Percentiles rank a stretch among this genome's conserved stretches.
phyloP scores from a whole-genome alignment of 2,888 invertebrate species.

The Callosobruchus maculatus region DNA sequence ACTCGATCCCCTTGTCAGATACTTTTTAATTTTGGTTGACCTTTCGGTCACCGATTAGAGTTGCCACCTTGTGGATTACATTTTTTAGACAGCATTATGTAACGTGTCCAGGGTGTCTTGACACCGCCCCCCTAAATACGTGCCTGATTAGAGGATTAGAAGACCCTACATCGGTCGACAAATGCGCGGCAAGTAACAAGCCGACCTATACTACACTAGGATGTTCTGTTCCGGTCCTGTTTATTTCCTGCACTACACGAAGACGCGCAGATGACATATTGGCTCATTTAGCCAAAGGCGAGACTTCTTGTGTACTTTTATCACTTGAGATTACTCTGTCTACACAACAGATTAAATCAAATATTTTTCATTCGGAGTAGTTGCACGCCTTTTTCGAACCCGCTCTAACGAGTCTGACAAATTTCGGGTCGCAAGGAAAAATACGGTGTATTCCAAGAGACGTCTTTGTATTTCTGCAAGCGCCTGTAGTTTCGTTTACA shows the following conservation, averaged over 20 bases:
- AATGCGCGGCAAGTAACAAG: too few relatives aligned
- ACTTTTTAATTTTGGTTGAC: too few relatives aligned
- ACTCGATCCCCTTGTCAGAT: too few relatives aligned
- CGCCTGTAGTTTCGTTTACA: neutral
- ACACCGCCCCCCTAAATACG: too few relatives aligned
- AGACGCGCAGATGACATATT: conserved; percentile 41
- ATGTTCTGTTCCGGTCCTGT: neutral
- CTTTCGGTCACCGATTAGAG: too few relatives aligned
- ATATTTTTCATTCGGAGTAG: conserved; percentile 45
- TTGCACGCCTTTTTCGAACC: neutral
- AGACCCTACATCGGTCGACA: too few relatives aligned
- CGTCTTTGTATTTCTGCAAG: neutral
- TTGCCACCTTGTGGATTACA: too few relatives aligned
- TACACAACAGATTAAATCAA: conserved; percentile 51
- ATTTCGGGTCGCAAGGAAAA: neutral
- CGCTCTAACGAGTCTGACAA: neutral
- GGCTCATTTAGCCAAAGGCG: conserved; percentile 45
- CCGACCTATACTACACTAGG: neutral
- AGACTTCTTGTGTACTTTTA: conserved; percentile 49
- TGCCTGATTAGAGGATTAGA: too few relatives aligned
- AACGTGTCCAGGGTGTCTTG: too few relatives aligned
- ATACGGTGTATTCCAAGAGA: neutral
- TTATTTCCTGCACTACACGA: neutral
- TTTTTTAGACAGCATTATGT: too few relatives aligned
- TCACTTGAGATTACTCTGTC: conserved; percentile 49